phyloP scores from a whole-genome alignment of 2,797 vertebrate species.

The Oreochromis mossambicus region DNA sequence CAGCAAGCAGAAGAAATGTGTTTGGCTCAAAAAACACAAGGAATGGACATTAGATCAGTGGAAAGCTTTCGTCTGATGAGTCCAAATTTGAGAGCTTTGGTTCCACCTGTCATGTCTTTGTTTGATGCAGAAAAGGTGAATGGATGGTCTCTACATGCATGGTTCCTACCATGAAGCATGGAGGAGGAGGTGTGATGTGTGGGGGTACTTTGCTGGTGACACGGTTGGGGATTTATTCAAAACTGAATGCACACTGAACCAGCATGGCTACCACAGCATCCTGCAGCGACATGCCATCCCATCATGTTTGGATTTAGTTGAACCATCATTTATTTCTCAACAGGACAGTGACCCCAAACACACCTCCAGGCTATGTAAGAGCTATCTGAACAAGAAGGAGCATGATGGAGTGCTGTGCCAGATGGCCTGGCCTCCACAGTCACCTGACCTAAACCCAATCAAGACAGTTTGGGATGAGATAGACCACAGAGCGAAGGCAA shows the following conservation, averaged over 20 bases:
- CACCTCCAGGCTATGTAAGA: neutral
- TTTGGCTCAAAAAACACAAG: neutral
- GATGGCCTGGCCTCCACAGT: fast-evolving
- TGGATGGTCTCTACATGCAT: neutral
- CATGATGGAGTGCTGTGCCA: neutral
- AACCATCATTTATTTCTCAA: neutral
- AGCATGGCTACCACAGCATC: neutral
- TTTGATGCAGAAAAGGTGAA: neutral
- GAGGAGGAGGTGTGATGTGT: neutral
- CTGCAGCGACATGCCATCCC: neutral
- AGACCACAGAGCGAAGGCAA: neutral
- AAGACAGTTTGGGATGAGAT: neutral
- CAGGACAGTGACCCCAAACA: neutral
- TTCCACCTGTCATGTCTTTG: neutral
- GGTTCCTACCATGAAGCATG: neutral
- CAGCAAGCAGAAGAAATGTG: neutral
- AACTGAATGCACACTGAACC: neutral
- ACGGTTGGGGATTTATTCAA: neutral
- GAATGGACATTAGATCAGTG: neutral
- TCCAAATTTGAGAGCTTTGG: neutral
- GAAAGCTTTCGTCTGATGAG: neutral
- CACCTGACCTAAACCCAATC: neutral
- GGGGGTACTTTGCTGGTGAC: neutral
- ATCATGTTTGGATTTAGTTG: neutral
- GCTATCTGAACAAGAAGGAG: neutral